Evolutionary conservation across 2,888 invertebrate genomes (phyloP).

Genomic region (Campoletis raptor): DNA sequence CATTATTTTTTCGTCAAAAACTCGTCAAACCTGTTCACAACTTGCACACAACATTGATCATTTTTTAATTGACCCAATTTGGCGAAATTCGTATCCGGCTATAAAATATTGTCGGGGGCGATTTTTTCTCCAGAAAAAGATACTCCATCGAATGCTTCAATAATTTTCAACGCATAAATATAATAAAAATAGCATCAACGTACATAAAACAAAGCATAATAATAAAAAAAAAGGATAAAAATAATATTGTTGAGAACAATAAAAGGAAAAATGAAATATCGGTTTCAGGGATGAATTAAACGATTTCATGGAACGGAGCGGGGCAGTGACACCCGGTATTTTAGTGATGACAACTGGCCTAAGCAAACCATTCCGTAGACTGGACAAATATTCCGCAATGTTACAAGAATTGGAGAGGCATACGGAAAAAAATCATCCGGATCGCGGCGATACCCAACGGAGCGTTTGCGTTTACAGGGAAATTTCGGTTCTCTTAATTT

Average conservation of each 20-base stretch:
- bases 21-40: too few relatives aligned
- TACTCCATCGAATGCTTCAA: too few relatives aligned
- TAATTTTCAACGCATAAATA: too few relatives aligned
- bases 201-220: not conserved
- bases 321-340: constrained; percentile 94
- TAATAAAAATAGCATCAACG: too few relatives aligned
- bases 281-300: constrained; percentile 91
- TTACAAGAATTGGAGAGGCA: constrained; percentile 98
- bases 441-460: constrained; percentile 98
- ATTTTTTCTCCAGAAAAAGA: too few relatives aligned
- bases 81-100: too few relatives aligned
- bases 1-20: too few relatives aligned
- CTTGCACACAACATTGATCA: too few relatives aligned
- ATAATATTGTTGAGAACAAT: not conserved
- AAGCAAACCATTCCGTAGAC: constrained; percentile 97
- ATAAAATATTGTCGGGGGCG: too few relatives aligned
- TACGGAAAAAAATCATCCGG: constrained; percentile 97
- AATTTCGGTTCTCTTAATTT: constrained; percentile 90
- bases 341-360: constrained; percentile 96
- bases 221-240: not conserved
- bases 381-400: constrained; percentile 97
- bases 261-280: constrained; percentile 6
- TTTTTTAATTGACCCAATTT: too few relatives aligned
- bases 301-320: constrained; percentile 94
- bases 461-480: constrained; percentile 98